phyloP scores from a whole-genome alignment of 2,797 vertebrate genomes.

The Geotrypetes seraphini region DNA sequence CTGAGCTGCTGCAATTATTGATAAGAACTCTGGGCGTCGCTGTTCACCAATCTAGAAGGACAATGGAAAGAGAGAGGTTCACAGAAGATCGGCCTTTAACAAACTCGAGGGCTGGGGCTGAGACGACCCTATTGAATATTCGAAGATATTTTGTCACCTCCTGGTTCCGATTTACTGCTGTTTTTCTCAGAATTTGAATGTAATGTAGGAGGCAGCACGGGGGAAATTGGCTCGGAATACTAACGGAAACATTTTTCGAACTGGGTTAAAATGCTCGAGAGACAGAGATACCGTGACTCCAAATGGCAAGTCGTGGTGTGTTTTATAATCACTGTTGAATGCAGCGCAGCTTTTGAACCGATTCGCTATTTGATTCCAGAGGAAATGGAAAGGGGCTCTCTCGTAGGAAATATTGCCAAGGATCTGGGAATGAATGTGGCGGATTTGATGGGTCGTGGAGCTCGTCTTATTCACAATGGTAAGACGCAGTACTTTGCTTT shows the following conservation, averaged over 20 bases:
- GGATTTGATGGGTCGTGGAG: slow-evolving; percentile 59
- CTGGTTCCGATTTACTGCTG: no score
- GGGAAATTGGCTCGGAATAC: slow-evolving; percentile 53
- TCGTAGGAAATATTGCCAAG: slow-evolving; percentile 80
- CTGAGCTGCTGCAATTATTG: no score
- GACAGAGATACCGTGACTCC: slow-evolving; percentile 63
- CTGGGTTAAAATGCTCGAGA: slow-evolving; percentile 58
- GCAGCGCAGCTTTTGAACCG: slow-evolving; percentile 64
- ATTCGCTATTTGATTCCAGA: slow-evolving; percentile 80
- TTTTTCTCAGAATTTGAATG: no score
- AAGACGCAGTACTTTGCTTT: slow-evolving; percentile 72
- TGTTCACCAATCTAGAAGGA: slow-evolving; percentile 14
- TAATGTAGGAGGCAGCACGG: slow-evolving; percentile 55
- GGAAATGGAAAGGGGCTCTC: slow-evolving; percentile 74
- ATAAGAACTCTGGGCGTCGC: slow-evolving; percentile 28
- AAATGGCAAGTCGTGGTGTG: slow-evolving; percentile 81
- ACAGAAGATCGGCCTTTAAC: no score
- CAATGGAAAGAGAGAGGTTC: neutral
- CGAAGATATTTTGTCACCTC: no score
- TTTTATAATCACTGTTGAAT: slow-evolving; percentile 63
- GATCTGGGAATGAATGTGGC: slow-evolving; percentile 71
- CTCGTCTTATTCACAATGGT: slow-evolving; percentile 69
- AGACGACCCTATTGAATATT: no score
- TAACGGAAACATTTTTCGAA: slow-evolving; percentile 55
- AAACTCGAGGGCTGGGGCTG: no score